Base-by-base conservation (phyloP, 2,113 vertebrate genomes). In the Thymallus thymallus region DNA sequence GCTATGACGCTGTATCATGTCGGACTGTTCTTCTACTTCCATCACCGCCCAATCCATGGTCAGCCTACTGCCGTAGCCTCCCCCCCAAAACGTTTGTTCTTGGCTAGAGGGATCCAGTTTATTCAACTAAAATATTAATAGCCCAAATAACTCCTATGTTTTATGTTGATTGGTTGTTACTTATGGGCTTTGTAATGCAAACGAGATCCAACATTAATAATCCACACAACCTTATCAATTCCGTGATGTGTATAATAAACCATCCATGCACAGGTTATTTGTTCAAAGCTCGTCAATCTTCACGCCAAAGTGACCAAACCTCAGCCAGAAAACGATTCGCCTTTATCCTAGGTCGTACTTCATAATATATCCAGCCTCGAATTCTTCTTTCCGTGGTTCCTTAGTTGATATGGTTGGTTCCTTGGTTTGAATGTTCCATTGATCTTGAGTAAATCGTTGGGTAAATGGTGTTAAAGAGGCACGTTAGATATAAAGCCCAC, bases 1-100 rank as follows among this genome's bases (percentile, higher is more conserved):
- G 71, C 75, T 23, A 41, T 30, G 51, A 78, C 35, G 48, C 30
- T 5, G 35, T 41, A 74, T 78, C 72, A 78, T 72, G 69, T 78
- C 46, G 58, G 45, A 72, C 35, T 13, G 24, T 72, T 64, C 65
- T 74, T 64, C 51, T 74, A 16, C 24, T 64, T 22, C 24, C 24
- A 64, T 56, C 68, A 56, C 71, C 65, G 62, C 29, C 71, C 74
- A 56, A 70, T 77, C 69, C 69, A 77, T 72, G 29, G 30, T 35
- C 64, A 66, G 20, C 9, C 29, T n/a, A 60, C 20, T 22, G 56
- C n/a, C 6, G 23, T 60, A 23, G n/a, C 56, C n/a, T 22, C 3
- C 13, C 35, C 35, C 35, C 16, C 13, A 60, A n/a, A n/a, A n/a
- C 56, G 56, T 4, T 23, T 22, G n/a, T 60, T n/a, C n/a, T 60